These are phyloP conservation scores for Oreochromis aureus DNA, from an alignment of 2,113 vertebrate genomes.

Conservation along the genomic window DNA sequence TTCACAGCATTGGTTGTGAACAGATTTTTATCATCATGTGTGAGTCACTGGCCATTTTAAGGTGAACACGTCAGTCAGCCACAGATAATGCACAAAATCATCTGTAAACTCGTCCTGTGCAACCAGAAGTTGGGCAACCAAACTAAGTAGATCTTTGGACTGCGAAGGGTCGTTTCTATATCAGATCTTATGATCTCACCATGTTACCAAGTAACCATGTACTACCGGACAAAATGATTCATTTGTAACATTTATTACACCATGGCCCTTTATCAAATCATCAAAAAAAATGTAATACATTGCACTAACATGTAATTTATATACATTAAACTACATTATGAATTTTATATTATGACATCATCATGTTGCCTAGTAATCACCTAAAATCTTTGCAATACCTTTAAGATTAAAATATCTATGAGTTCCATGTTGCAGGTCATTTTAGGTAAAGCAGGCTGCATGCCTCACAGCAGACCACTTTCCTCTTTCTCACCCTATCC, in stretches of 20 bases:
- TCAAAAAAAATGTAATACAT: rapidly evolving
- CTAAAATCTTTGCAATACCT: neutral
- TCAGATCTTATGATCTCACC: neutral
- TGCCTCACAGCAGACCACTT: neutral
- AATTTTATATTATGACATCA: neutral
- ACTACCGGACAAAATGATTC: neutral
- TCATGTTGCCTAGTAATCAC: neutral
- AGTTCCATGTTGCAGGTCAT: neutral
- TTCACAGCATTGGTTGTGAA: neutral
- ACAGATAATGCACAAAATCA: neutral
- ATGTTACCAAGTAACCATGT: neutral
- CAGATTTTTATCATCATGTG: neutral
- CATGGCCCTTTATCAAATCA: neutral
- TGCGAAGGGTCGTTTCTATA: neutral
- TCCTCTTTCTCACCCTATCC: neutral
- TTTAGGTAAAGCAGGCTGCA: neutral
- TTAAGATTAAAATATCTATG: neutral
- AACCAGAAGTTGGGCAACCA: neutral
- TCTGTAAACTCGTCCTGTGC: neutral
- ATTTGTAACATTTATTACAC: neutral
- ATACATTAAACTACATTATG: neutral
- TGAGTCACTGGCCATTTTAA: neutral
- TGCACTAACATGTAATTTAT: neutral
- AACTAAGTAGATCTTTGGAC: neutral
- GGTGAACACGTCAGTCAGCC: neutral